These are phyloP conservation scores for Ooceraea biroi DNA, from an alignment of 1,140 invertebrate genomes.

Conservation along the genomic window DNA sequence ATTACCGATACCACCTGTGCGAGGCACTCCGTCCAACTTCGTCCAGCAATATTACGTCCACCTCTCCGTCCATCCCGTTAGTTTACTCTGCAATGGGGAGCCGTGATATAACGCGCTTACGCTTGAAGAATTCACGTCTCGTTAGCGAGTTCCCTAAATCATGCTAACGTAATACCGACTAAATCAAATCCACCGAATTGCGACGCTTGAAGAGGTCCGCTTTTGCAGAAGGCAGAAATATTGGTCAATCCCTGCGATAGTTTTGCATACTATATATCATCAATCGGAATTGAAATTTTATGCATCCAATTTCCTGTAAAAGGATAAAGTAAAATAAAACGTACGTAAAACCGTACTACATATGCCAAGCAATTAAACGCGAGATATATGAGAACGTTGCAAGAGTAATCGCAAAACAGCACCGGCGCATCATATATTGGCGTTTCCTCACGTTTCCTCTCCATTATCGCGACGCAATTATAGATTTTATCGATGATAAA, in stretches of 20 bases:
- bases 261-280: too few relatives aligned
- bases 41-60: background rate
- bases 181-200: background rate
- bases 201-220: background rate
- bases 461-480: background rate
- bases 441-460: background rate
- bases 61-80: constrained; percentile 24
- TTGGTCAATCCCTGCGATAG: background rate
- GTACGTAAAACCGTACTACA: too few relatives aligned
- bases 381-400: background rate
- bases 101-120: constrained; percentile 36
- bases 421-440: background rate
- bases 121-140: constrained; percentile 40
- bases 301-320: too few relatives aligned
- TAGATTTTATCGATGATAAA: constrained; percentile 26
- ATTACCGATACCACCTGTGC: constrained; percentile 64
- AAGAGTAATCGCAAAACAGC: background rate
- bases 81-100: constrained; percentile 34
- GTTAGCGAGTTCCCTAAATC: constrained; percentile 42
- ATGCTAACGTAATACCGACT: constrained; percentile 1
- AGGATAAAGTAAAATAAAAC: too few relatives aligned
- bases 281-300: too few relatives aligned
- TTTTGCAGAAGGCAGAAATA: background rate
- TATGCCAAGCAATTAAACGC: background rate
- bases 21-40: constrained; percentile 48